phyloP scores from a whole-genome alignment of 2,797 vertebrate species.

The Fistularia commersonii region DNA sequence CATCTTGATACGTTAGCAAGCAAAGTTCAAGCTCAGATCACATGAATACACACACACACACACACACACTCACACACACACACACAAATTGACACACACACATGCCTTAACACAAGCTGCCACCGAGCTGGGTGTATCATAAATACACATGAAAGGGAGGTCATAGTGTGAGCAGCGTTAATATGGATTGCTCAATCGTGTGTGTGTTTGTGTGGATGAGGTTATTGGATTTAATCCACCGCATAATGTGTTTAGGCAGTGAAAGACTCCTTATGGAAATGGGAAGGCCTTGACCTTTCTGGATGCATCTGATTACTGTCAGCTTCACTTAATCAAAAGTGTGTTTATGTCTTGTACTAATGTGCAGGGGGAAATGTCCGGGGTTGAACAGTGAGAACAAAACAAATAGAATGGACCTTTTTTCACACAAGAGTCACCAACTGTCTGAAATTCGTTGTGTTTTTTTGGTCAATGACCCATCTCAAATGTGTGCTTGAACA shows the following conservation, averaged over 20 bases:
- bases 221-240: conserved; percentile 44
- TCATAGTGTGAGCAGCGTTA: conserved; percentile 22
- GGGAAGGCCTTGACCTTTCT: conserved; percentile 45
- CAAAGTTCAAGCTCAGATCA: too few species aligned
- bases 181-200: conserved; percentile 26
- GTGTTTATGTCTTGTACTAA: conserved; percentile 12
- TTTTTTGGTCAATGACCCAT: too few species aligned
- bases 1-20: too few species aligned
- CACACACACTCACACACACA: too few species aligned
- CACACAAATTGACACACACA: too few species aligned
- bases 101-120: conserved; percentile 3
- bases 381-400: too few species aligned
- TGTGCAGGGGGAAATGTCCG: background rate
- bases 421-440: too few species aligned
- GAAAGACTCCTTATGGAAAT: conserved; percentile 39
- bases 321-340: conserved; percentile 29
- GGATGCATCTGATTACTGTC: conserved; percentile 53
- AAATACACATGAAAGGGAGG: conserved; percentile 17
- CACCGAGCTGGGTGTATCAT: conserved; percentile 31
- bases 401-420: too few species aligned
- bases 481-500: too few species aligned
- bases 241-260: conserved; percentile 47
- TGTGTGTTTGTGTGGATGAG: conserved; percentile 8
- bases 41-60: too few species aligned
- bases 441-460: too few species aligned